A percentile compares a stretch with the other conserved stretches of the same genome.
Conservation (phyloP, 1,140 invertebrate genomes). For the Andricus grossulariae region DNA sequence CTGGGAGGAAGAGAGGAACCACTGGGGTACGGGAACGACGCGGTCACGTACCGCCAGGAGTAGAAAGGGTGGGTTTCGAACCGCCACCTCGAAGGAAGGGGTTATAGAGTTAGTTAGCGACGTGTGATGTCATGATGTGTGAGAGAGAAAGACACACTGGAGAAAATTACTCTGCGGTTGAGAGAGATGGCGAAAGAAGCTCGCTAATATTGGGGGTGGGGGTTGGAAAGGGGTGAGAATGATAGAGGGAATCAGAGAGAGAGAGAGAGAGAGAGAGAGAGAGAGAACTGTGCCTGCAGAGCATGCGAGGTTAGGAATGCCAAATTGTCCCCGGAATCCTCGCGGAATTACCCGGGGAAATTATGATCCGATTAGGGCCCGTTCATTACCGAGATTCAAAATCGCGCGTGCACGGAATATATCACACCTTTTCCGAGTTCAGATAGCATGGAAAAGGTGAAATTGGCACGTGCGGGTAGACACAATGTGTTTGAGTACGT, state of each 20-base stretch:
- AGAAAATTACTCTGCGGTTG: conserved; percentile 23
- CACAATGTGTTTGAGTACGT: too few species aligned
- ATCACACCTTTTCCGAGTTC: conserved; percentile 30
- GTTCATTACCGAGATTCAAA: conserved; percentile 65
- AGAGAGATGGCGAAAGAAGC: conserved; percentile 25
- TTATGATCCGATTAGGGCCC: conserved; percentile 66
- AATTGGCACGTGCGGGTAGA: too few species aligned
- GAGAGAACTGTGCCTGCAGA: conserved; percentile 42
- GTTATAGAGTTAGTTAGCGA: conserved; percentile 67
- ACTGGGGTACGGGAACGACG: conserved; percentile 50
- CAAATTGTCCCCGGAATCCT: conserved; percentile 63
- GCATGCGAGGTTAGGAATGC: conserved; percentile 59
- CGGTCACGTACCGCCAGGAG: conserved; percentile 59
- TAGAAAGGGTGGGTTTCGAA: conserved; percentile 55
- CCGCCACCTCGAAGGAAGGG: conserved; percentile 47
- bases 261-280: conserved; percentile 47
- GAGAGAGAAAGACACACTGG: conserved; percentile 9
- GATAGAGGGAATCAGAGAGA: conserved; percentile 39
- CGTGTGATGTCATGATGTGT: conserved; percentile 61
- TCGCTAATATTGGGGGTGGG: neutral
- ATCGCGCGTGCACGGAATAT: conserved; percentile 64
- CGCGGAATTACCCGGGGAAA: conserved; percentile 62
- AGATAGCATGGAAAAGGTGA: too few species aligned
- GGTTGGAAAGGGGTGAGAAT: neutral
- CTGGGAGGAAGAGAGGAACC: conserved; percentile 49